These are phyloP conservation scores for Engystomops pustulosus DNA, from an alignment of 2,113 vertebrate genomes.

Conservation along the genomic window DNA sequence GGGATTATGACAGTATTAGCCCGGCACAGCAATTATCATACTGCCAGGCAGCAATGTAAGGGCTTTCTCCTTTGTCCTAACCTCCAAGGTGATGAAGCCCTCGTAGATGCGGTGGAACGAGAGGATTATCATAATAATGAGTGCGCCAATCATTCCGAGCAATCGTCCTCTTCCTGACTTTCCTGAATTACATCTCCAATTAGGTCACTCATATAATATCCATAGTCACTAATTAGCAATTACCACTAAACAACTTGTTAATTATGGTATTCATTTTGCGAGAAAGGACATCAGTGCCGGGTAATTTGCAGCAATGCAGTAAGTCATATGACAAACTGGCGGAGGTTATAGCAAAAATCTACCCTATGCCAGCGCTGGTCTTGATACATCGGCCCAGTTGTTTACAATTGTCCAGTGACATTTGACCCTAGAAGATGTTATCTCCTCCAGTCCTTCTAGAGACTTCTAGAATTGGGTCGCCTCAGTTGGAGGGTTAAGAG, in stretches of 20 bases:
- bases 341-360: no score
- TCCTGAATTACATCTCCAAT: not conserved
- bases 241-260: not conserved
- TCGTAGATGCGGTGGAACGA: not conserved
- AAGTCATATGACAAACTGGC: no score
- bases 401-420: no score
- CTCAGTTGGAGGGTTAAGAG: not conserved
- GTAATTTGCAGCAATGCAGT: not conserved
- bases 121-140: slow-evolving; percentile 27
- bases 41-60: slow-evolving; percentile 3
- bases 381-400: no score
- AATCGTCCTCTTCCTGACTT: not conserved
- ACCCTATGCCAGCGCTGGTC: no score
- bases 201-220: slow-evolving; percentile 1
- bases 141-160: not conserved
- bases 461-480: no score
- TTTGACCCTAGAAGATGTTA: no score
- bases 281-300: not conserved
- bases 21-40: slow-evolving; percentile 19
- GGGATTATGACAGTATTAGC: slow-evolving; percentile 23
- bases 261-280: not conserved
- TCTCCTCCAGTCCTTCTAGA: no score
- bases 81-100: slow-evolving; percentile 28
- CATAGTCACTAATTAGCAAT: not conserved
- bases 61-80: not conserved